These are phyloP conservation scores for Lasius platythorax DNA, from an alignment of 2,888 invertebrate species.

Conservation along the genomic window DNA sequence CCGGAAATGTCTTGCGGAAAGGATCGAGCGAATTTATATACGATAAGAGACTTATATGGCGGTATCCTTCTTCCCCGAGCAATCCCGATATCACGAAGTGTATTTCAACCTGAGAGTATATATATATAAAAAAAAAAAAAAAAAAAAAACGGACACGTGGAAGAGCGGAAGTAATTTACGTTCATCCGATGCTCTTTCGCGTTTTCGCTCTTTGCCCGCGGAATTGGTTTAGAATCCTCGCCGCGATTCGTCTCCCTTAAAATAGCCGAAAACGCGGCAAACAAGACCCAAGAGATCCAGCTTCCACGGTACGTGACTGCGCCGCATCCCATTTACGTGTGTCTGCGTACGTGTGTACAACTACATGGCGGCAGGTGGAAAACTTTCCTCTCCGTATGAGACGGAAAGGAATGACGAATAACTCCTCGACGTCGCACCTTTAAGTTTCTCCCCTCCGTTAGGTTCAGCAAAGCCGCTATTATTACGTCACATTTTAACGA, in stretches of 20 bases:
- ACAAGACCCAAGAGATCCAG: conserved; percentile 35
- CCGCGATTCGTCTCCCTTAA: conserved; percentile 39
- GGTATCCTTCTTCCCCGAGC: not conserved
- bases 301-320: conserved; percentile 37
- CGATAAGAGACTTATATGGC: not conserved
- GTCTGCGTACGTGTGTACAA: not conserved
- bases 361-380: not conserved
- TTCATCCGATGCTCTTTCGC: conserved; percentile 10
- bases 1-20: conserved; percentile 13
- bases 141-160: not conserved
- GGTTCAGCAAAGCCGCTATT: not conserved
- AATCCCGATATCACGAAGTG: not conserved
- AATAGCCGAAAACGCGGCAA: conserved; percentile 44
- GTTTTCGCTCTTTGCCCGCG: conserved; percentile 16
- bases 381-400: not conserved
- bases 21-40: not conserved
- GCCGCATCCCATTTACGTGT: not conserved
- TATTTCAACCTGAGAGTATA: not conserved
- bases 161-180: conserved; percentile 22
- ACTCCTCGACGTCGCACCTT: not conserved
- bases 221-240: conserved; percentile 27
- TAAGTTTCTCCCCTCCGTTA: not conserved
- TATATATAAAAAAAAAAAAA: not conserved
- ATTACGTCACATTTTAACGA: not conserved
- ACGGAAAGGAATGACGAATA: conserved; percentile 19